A percentile compares a stretch with the other conserved stretches of the same genome.
Evolutionary conservation across 2,888 invertebrate genomes (phyloP).

Genomic region (Anthoptus insignis): DNA sequence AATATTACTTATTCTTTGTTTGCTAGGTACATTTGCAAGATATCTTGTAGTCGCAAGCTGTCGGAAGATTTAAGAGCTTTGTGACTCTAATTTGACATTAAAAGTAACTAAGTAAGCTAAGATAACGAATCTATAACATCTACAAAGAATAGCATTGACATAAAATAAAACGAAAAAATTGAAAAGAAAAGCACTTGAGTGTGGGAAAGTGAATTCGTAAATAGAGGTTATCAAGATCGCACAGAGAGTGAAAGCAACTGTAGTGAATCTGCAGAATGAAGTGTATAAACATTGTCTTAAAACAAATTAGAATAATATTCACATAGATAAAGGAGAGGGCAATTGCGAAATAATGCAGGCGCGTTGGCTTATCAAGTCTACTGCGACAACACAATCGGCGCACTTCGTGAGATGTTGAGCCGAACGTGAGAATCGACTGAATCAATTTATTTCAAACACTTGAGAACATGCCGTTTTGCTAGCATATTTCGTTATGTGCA

Average conservation of each 20-base stretch:
- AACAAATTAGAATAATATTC: neutral
- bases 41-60: no score
- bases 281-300: neutral
- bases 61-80: no score
- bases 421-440: constrained; percentile 54
- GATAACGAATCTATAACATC: no score
- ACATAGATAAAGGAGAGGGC: neutral
- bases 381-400: constrained; percentile 64
- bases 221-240: constrained; percentile 40
- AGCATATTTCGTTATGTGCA: neutral
- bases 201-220: constrained; percentile 36
- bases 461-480: constrained; percentile 60
- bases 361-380: constrained; percentile 48
- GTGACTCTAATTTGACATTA: no score
- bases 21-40: no score
- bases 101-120: no score
- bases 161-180: neutral
- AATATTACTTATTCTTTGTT: no score
- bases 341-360: constrained; percentile 50
- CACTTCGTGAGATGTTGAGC: constrained; percentile 71
- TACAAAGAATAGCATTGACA: neutral
- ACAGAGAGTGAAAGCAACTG: constrained; percentile 26
- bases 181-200: constrained; percentile 10
- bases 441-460: constrained; percentile 75
- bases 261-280: neutral